Percentiles rank a stretch among this genome's conserved stretches.
Evolutionary conservation across 2,113 vertebrate genomes (phyloP).

Genomic region (Sorex araneus): DNA sequence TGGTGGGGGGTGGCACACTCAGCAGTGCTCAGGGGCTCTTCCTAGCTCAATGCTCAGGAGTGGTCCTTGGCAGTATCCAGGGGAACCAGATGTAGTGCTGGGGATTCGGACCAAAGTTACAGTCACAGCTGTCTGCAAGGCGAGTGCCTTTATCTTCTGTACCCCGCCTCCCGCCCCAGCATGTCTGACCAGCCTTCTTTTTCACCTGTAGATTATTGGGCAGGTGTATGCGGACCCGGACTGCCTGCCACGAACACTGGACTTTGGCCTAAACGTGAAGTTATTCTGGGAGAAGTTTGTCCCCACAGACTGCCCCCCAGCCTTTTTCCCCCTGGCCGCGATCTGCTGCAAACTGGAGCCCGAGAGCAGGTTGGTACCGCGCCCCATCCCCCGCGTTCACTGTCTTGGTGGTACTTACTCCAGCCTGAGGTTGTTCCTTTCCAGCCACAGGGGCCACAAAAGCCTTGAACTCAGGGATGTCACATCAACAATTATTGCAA

Average conservation of each 20-base stretch:
- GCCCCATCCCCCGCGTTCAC: background rate
- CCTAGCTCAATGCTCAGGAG: no score
- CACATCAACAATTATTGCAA: background rate
- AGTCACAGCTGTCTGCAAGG: no score
- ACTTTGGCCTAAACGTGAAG: conserved; percentile 97
- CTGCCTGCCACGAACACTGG: conserved; percentile 96
- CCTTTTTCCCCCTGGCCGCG: conserved; percentile 96
- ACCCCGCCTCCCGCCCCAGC: no score
- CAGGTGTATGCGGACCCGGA: conserved; percentile 98
- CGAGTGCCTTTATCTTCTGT: no score
- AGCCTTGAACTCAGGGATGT: background rate
- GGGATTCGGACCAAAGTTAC: no score
- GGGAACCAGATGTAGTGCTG: no score
- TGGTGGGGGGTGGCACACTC: no score
- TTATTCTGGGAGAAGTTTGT: conserved; percentile 98
- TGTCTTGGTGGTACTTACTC: background rate
- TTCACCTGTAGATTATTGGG: conserved; percentile 94
- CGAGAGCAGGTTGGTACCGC: conserved; percentile 92
- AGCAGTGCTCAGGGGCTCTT: no score
- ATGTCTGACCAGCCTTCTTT: background rate
- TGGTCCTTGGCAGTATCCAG: no score
- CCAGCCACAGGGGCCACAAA: background rate
- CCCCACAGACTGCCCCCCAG: conserved; percentile 95
- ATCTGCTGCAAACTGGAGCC: conserved; percentile 96
- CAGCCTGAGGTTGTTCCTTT: background rate